phyloP scores from a whole-genome alignment of 1,140 invertebrate species.

The Ceratosolen solmsi region DNA sequence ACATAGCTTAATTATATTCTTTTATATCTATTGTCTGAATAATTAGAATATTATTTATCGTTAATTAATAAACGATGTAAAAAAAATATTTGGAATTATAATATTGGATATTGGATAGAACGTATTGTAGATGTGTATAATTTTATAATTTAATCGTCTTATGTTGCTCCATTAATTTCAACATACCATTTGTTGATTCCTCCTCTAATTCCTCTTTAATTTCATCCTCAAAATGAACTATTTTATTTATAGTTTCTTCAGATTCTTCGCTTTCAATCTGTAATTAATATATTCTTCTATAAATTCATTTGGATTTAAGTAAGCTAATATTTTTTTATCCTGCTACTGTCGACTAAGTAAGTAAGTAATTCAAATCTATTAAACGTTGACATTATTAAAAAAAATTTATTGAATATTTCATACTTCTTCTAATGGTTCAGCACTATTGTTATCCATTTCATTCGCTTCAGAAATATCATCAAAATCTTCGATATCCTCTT shows the following conservation, averaged over 20 bases:
- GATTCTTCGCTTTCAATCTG: slow-evolving; percentile 60
- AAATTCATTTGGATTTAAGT: background rate
- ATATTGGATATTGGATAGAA: too few relatives aligned
- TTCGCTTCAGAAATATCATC: slow-evolving; percentile 64
- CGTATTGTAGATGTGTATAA: too few relatives aligned
- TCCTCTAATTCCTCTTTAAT: slow-evolving; percentile 65
- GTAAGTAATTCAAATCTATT: too few relatives aligned
- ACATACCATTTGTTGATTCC: slow-evolving; percentile 68
- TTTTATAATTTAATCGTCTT: background rate
- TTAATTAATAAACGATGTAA: too few relatives aligned
- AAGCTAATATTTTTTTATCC: background rate
- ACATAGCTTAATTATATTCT: slow-evolving; percentile 63
- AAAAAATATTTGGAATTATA: too few relatives aligned
- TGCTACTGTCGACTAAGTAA: too few relatives aligned
- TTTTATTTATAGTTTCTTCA: slow-evolving; percentile 64
- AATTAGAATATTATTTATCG: too few relatives aligned
- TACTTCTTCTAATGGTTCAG: slow-evolving; percentile 71
- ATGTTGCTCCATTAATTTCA: slow-evolving; percentile 36
- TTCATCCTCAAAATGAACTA: slow-evolving; percentile 56
- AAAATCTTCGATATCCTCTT: slow-evolving; percentile 70
- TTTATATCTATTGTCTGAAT: too few relatives aligned
- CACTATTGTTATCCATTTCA: slow-evolving; percentile 65
- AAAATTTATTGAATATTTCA: slow-evolving; percentile 38
- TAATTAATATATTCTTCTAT: slow-evolving; percentile 1
- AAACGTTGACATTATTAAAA: too few relatives aligned